Base-by-base conservation (phyloP, 2,797 vertebrate species). In the Myotis daubentonii region DNA sequence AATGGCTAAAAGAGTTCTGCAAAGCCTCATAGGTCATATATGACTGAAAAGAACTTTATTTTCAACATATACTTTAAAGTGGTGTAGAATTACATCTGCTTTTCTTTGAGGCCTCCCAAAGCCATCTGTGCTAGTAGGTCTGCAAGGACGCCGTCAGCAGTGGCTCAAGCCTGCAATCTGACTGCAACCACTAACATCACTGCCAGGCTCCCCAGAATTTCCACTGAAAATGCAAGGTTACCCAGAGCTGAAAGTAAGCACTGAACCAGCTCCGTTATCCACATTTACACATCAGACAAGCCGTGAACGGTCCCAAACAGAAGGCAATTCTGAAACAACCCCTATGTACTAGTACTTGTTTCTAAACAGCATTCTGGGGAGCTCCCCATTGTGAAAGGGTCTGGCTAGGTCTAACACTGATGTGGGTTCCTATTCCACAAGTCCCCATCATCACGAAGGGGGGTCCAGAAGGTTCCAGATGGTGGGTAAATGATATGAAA, bases 91-190 rank as follows among this genome's bases (percentile, higher is more conserved):
- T 47, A 76, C 25, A n/a, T 72, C 86, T 53, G 11, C 44, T 80
- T 51, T 71, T 89, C 76, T 76, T 11, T 51, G 22, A 28, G 10
- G 25, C 23, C 53, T 51, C 44, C 33, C 20, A 28, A 60, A 66
- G 16, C 6, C 23, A 23, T 22, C 44, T 28, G 41, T 30, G 20
- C 8, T 44, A 91, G 33, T 71, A 49, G 9, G 25, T 28, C 44
- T 65, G n/a, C 36, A 33, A 22, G 23, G 22, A 53, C 1, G 44
- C 55, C 49, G 25, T 23, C 7, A 47, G 49, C 33, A 23, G 11
- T 2, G 19, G 20, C 53, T 19, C 65, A 1, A 4, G 22, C 22
- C 72, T 51, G 3, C 5, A 7, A 6, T 0, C 25, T 9, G 30
- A 38, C 44, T n/a, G 12, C 6, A 0, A 80, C n/a, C 22, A n/a